A percentile compares a stretch with the other conserved stretches of the same genome.
phyloP scores from a whole-genome alignment of 1,140 invertebrate species.

The Rhyacophila brunnea region DNA sequence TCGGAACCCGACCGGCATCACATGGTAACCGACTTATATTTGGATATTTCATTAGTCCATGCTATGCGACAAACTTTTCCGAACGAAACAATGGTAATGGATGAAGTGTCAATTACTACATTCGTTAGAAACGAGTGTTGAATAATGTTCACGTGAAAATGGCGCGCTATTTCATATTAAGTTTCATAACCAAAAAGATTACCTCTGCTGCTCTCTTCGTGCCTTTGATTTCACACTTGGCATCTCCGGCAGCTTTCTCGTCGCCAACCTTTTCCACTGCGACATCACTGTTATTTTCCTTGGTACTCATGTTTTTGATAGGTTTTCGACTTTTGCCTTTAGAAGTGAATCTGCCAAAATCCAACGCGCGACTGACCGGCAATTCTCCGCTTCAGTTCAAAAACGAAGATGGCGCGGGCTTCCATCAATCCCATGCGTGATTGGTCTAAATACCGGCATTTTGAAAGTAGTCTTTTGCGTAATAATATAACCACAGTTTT shows the following conservation, averaged over 20 bases:
- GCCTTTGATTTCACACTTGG: constrained; percentile 80
- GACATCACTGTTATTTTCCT: constrained; percentile 79
- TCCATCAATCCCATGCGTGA: constrained; percentile 59
- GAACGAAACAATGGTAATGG: constrained; percentile 37
- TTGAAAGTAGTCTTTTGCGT: constrained; percentile 7
- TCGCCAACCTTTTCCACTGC: constrained; percentile 78
- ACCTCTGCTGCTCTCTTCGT: constrained; percentile 85
- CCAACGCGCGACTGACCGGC: constrained; percentile 62
- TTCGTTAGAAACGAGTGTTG: constrained; percentile 36
- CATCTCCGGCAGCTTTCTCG: constrained; percentile 67
- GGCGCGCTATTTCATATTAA: constrained; percentile 52
- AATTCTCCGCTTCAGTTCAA: constrained; percentile 65
- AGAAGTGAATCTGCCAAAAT: constrained; percentile 51
- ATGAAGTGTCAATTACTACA: constrained; percentile 47
- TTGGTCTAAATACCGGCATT: constrained; percentile 49
- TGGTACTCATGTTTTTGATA: constrained; percentile 69
- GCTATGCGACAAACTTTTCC: no score
- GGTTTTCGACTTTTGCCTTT: constrained; percentile 9
- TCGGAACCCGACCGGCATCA: constrained; percentile 17
- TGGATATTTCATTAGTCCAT: background rate
- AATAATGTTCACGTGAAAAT: constrained; percentile 42
- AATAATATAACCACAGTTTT: background rate
- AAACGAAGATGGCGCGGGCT: constrained; percentile 80
- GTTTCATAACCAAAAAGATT: constrained; percentile 46
- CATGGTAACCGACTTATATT: constrained; percentile 17